Base-by-base conservation (phyloP, 2,888 invertebrate species). In the Torymus aiolomorphi region DNA sequence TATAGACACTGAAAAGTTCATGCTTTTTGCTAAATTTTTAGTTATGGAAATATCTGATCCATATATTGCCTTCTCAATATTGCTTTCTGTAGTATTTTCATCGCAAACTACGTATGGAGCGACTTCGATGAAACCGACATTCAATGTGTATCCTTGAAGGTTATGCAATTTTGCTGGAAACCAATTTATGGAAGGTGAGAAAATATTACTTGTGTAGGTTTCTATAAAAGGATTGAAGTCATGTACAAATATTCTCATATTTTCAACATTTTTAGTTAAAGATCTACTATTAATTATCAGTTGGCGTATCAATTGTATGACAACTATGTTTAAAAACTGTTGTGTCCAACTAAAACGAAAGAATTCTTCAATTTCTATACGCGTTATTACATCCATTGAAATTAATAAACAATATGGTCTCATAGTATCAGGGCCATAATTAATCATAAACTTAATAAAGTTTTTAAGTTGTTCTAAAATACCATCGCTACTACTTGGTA, bases 161-260 rank as follows among this genome's bases (percentile, higher is more conserved):
- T 59, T 59, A 16, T n/a, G 11, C 18, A 59, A 59, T 18, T 59
- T 59, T 11, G 18, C 16, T 18, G 59, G 59, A 59, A 59, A 59
- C 59, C 59, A 59, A 16, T 59, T 59, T 59, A 59, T 18, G 16
- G 59, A 59, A 11, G 59, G 18, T 18, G 59, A 59, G 11, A n/a
- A 59, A 16, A 18, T 18, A 12, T 18, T 11, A 16, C 18, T 59
- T n/a, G 18, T 18, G 16, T 59, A 18, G 11, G n/a, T 59, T 16
- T 59, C 16, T 5, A 59, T n/a, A 59, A 59, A 59, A 18, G 59
- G 59, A 59, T 59, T 59, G 18, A 18, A 59, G n/a, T 59, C 16
- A 18, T 59, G 10, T 18, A 59, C 20, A n/a, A 18, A 59, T 16
- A 59, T 20, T 16, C 10, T 16, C 5, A 16, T 59, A 12, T 11